phyloP scores from a whole-genome alignment of 2,797 vertebrate species.

The Hylomyscus alleni region DNA sequence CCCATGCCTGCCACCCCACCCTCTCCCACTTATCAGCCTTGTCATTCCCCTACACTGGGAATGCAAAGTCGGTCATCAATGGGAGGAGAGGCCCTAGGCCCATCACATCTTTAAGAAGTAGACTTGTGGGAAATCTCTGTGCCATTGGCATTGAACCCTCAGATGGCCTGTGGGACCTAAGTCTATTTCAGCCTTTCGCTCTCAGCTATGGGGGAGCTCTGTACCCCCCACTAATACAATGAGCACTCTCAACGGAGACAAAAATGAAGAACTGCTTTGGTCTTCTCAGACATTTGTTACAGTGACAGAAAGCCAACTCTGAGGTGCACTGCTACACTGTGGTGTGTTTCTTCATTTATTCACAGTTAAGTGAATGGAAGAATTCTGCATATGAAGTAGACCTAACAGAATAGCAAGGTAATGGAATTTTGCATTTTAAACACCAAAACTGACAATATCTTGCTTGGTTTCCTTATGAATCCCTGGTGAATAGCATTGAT shows the following conservation, averaged over 20 bases:
- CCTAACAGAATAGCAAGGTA: background rate
- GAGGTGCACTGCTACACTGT: accelerated
- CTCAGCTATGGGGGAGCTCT: background rate
- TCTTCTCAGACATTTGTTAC: background rate
- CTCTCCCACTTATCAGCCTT: too few species aligned
- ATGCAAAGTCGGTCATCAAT: too few species aligned
- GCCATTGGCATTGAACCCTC: background rate
- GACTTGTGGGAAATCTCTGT: background rate
- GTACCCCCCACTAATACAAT: background rate
- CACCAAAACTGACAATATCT: background rate
- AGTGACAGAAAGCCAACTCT: background rate
- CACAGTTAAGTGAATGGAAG: background rate
- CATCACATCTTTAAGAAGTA: background rate
- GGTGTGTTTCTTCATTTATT: background rate
- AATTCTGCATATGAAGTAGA: background rate
- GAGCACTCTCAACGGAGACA: background rate
- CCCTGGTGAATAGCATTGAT: background rate
- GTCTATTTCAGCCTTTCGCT: background rate
- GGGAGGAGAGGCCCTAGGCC: too few species aligned
- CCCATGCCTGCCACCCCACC: too few species aligned
- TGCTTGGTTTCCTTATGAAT: background rate
- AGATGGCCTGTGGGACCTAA: background rate
- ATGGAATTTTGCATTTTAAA: background rate
- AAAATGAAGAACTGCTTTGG: too few species aligned
- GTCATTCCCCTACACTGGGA: too few species aligned